Percentiles rank a stretch among this genome's conserved stretches.
phyloP scores from a whole-genome alignment of 1,140 invertebrate species.

The Calephelis nemesis region DNA sequence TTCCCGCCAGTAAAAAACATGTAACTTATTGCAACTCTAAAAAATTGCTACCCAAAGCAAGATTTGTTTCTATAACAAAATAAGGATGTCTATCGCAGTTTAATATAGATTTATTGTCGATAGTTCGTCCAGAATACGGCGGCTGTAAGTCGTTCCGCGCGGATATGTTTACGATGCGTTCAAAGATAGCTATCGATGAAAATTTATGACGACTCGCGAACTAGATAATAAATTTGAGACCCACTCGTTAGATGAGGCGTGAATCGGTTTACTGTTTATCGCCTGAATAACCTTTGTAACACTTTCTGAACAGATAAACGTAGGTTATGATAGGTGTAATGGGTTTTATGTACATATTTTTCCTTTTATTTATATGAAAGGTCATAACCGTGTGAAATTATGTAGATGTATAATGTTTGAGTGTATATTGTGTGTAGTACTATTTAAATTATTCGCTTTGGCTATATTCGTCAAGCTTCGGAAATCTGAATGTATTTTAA shows the following conservation, averaged over 20 bases:
- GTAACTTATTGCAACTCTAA: conserved; percentile 5
- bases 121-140: conserved; percentile 16
- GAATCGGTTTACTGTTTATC: conserved; percentile 27
- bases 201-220: conserved; percentile 34
- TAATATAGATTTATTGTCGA: conserved; percentile 13
- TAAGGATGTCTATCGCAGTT: conserved; percentile 8
- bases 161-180: conserved; percentile 30
- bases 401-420: background rate
- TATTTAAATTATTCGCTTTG: too few relatives aligned
- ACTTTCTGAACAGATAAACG: conserved; percentile 13
- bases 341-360: conserved; percentile 4
- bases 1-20: background rate
- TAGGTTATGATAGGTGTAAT: conserved; percentile 8
- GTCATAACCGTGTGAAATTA: background rate
- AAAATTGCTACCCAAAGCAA: conserved; percentile 1
- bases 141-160: conserved; percentile 15
- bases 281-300: conserved; percentile 22
- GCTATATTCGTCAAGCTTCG: too few relatives aligned
- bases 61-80: conserved; percentile 8
- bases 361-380: background rate
- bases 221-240: conserved; percentile 33
- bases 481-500: too few relatives aligned
- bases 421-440: background rate
- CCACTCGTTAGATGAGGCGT: conserved; percentile 28
- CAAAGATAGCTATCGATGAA: conserved; percentile 27